Conservation (phyloP, 2,888 invertebrate species). For the Spodoptera picta region DNA sequence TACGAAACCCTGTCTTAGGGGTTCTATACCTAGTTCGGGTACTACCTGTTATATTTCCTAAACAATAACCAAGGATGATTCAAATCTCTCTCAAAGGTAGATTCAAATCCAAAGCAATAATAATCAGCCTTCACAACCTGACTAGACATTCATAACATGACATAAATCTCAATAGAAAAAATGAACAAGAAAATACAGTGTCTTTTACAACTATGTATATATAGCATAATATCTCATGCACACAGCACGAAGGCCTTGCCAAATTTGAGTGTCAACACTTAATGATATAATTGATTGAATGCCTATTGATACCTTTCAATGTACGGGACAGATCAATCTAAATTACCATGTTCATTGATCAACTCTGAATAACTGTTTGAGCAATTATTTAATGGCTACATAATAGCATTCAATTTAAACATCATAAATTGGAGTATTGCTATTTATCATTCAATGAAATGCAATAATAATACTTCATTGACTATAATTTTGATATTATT, state of each 20-base stretch:
- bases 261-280: constrained; percentile 1
- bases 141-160: too few relatives aligned
- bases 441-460: constrained; percentile 16
- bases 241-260: background rate
- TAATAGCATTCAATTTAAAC: constrained; percentile 26
- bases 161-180: too few relatives aligned
- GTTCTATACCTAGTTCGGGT: too few relatives aligned
- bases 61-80: too few relatives aligned
- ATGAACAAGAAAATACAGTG: too few relatives aligned
- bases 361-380: constrained; percentile 20
- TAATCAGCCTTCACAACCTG: too few relatives aligned
- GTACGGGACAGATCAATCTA: constrained; percentile 26
- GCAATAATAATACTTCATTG: background rate
- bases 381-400: constrained; percentile 18
- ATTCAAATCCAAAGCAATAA: too few relatives aligned
- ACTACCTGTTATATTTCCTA: too few relatives aligned
- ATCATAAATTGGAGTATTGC: constrained; percentile 23
- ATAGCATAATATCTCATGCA: too few relatives aligned
- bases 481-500: background rate
- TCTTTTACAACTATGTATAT: too few relatives aligned
- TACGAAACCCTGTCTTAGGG: too few relatives aligned
- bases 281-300: constrained; percentile 27
- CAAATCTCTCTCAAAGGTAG: too few relatives aligned
- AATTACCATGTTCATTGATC: constrained; percentile 36
- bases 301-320: constrained; percentile 33